These are phyloP conservation scores for Nannoperca australis DNA, from an alignment of 2,797 vertebrate genomes.

Conservation along the genomic window DNA sequence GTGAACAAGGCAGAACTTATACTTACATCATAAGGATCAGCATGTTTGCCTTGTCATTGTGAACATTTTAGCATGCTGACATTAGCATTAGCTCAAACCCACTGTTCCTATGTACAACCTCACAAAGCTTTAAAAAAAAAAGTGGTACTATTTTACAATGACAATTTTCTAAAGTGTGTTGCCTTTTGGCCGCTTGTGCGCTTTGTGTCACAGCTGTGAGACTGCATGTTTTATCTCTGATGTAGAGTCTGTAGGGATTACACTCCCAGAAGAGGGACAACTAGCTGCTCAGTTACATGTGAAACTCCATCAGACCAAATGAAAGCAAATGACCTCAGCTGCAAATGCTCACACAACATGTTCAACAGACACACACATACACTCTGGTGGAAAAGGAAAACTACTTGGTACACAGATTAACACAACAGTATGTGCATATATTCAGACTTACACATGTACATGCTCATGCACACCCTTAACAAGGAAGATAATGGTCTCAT, in stretches of 20 bases:
- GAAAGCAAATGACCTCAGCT: slow-evolving; percentile 53
- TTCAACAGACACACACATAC: neutral
- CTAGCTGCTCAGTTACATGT: slow-evolving; percentile 32
- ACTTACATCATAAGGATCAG: neutral
- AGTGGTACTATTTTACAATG: neutral
- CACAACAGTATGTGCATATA: slow-evolving; percentile 9
- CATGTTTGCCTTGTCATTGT: neutral
- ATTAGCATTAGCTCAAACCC: neutral
- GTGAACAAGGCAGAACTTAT: too few species aligned
- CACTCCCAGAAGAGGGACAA: slow-evolving; percentile 27
- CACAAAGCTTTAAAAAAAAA: too few species aligned
- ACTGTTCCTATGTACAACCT: neutral
- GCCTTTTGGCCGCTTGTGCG: neutral
- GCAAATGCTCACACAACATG: slow-evolving; percentile 34
- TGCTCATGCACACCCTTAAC: slow-evolving; percentile 30
- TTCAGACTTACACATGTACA: slow-evolving; percentile 31
- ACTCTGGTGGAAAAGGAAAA: slow-evolving; percentile 18
- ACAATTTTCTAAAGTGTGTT: slow-evolving; percentile 11
- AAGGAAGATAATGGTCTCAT: slow-evolving; percentile 35
- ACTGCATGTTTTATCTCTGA: slow-evolving; percentile 24
- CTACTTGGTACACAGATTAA: slow-evolving; percentile 8
- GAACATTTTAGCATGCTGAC: neutral
- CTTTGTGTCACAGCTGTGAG: slow-evolving; percentile 41
- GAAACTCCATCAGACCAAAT: slow-evolving; percentile 47
- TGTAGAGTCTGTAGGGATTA: slow-evolving; percentile 38